Conservation (phyloP, 2,113 vertebrate genomes). For the Pedetes capensis region DNA sequence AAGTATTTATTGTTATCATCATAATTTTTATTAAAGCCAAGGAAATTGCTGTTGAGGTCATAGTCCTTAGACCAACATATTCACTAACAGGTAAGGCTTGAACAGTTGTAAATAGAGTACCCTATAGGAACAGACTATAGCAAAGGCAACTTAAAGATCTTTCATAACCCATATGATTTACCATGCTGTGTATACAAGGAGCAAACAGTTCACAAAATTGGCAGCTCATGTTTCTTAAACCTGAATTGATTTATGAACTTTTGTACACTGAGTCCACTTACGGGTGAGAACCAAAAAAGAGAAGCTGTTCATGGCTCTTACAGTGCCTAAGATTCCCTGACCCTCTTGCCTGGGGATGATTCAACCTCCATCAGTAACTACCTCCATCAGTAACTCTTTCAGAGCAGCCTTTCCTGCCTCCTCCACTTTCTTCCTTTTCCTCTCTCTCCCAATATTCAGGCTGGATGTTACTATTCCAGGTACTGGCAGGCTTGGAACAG, state of each 20-base stretch:
- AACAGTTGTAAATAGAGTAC: background rate
- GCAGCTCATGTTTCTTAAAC: background rate
- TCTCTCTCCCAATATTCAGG: background rate
- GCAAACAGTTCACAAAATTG: background rate
- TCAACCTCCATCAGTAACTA: background rate
- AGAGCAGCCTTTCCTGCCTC: background rate
- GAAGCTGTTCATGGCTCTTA: background rate
- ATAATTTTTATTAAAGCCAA: constrained; percentile 4
- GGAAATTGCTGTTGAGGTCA: background rate
- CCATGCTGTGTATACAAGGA: background rate
- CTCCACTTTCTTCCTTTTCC: background rate
- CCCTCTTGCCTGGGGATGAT: background rate
- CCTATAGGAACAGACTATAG: background rate
- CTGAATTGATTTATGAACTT: background rate
- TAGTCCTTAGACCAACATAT: background rate
- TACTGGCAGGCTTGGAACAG: background rate
- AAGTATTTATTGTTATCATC: no score
- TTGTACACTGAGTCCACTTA: background rate
- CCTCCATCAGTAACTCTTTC: background rate
- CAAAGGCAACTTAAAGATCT: background rate
- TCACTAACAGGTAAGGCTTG: background rate
- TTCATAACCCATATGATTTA: background rate
- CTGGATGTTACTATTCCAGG: background rate
- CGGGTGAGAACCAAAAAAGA: background rate
- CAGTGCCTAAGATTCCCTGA: no score